A percentile compares a stretch with the other conserved stretches of the same genome.
These are phyloP conservation scores for Contarinia nasturtii DNA, from an alignment of 1,140 invertebrate genomes.

Conservation along the genomic window DNA sequence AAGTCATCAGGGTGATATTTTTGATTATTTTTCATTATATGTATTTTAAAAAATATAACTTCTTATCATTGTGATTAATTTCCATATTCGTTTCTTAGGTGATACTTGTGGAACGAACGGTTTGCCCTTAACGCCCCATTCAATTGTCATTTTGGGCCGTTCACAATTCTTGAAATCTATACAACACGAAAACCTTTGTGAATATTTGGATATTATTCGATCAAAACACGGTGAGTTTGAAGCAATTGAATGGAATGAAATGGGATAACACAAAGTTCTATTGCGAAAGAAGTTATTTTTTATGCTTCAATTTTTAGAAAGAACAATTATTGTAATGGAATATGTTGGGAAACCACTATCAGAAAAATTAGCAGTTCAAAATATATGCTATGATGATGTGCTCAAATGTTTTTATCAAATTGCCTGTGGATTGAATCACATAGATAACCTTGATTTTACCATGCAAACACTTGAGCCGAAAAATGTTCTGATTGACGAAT, in stretches of 20 bases:
- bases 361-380: background rate
- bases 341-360: conserved; percentile 39
- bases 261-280: background rate
- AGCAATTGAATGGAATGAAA: background rate
- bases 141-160: conserved; percentile 78
- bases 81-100: too few species aligned
- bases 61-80: too few species aligned
- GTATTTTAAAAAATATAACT: too few species aligned
- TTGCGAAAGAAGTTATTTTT: conserved; percentile 5
- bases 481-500: conserved; percentile 60
- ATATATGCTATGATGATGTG: background rate
- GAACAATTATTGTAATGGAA: conserved; percentile 77
- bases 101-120: conserved; percentile 92
- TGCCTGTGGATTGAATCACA: conserved; percentile 47
- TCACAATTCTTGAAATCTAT: conserved; percentile 69
- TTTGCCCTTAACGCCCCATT: conserved; percentile 86
- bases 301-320: conserved; percentile 42
- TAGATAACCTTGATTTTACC: conserved; percentile 55
- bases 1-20: conserved; percentile 50
- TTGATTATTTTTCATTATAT: too few species aligned
- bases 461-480: conserved; percentile 64
- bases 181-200: conserved; percentile 61
- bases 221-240: conserved; percentile 73
- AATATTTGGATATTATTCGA: conserved; percentile 78
- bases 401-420: conserved; percentile 33